These are phyloP conservation scores for Dexiosoma caninum DNA, from an alignment of 2,888 invertebrate species.

Conservation along the genomic window DNA sequence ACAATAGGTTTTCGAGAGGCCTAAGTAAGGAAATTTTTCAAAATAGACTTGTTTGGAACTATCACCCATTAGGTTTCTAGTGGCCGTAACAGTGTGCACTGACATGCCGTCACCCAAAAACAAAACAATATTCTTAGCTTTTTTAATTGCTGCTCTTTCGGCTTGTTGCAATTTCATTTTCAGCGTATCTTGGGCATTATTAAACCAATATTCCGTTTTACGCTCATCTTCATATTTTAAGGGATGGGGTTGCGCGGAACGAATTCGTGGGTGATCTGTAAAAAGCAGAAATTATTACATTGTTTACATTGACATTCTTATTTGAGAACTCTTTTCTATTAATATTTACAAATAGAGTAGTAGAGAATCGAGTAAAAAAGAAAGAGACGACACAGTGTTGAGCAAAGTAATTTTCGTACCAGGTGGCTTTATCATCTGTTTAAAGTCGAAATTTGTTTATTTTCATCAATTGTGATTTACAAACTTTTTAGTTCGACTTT, in stretches of 20 bases:
- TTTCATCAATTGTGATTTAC: no score
- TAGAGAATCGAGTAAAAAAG: no score
- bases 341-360: no score
- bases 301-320: no score
- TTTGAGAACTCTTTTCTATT: no score
- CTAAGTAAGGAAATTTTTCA: conserved; percentile 82
- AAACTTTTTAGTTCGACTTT: no score
- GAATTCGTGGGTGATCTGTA: conserved; percentile 67
- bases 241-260: conserved; percentile 20
- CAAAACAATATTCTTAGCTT: conserved; percentile 82
- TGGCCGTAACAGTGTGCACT: conserved; percentile 83
- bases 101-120: conserved; percentile 89
- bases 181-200: conserved; percentile 72
- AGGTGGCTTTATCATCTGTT: no score
- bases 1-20: conserved; percentile 84
- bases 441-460: no score
- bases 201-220: conserved; percentile 72
- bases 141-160: conserved; percentile 65
- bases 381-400: no score
- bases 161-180: conserved; percentile 68
- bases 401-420: no score
- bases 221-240: conserved; percentile 69
- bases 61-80: conserved; percentile 82
- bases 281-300: background rate
- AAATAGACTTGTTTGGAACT: conserved; percentile 82